phyloP scores from a whole-genome alignment of 2,113 vertebrate species.

The Pluvianellus socialis region DNA sequence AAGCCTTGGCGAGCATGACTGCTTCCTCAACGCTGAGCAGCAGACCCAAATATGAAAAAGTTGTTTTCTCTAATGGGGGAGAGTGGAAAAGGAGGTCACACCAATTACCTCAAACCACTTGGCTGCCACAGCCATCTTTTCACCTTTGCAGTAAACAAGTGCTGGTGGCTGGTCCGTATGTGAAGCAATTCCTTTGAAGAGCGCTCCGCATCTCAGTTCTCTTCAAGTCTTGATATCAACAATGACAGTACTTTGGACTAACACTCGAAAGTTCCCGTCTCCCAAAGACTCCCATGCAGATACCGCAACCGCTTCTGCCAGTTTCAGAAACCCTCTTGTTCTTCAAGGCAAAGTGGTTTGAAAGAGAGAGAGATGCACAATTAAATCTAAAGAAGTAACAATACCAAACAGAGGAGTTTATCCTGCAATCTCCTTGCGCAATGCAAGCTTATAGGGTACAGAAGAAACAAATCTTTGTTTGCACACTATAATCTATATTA shows the following conservation, averaged over 20 bases:
- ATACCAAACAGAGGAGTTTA: neutral
- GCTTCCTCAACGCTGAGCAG: neutral
- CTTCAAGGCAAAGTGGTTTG: slow-evolving; percentile 15
- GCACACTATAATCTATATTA: neutral
- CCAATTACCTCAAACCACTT: neutral
- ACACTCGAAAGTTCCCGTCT: neutral
- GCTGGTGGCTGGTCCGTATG: neutral
- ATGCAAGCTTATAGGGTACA: slow-evolving; percentile 24
- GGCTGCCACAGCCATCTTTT: neutral
- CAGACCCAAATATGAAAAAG: neutral
- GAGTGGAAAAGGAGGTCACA: neutral
- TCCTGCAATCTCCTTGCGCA: slow-evolving; percentile 27
- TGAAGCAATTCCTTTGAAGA: neutral
- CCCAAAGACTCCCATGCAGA: neutral
- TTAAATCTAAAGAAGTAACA: neutral
- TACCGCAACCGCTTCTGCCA: neutral
- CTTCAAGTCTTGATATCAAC: neutral
- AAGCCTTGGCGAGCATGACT: neutral
- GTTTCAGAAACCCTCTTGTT: slow-evolving; percentile 27
- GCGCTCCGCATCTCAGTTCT: neutral
- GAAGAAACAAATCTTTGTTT: slow-evolving; percentile 62
- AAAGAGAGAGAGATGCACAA: slow-evolving; percentile 22
- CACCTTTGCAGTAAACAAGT: neutral
- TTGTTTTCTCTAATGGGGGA: neutral
- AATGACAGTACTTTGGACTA: neutral